Evolutionary conservation across 2,888 invertebrate genomes (phyloP).

Genomic region (Orthonychiurus folsomi): DNA sequence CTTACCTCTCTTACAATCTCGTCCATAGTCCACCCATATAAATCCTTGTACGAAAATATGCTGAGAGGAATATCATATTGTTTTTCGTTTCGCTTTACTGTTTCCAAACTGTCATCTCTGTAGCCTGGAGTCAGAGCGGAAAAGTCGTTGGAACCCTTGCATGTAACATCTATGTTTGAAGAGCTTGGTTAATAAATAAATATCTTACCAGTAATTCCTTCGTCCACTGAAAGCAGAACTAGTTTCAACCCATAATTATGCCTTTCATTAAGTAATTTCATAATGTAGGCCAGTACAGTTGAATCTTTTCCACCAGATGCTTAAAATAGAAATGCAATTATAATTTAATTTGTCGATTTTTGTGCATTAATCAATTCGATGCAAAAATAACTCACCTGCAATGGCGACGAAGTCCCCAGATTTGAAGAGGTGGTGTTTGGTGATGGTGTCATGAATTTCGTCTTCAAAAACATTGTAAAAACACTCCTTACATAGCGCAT

Average conservation of each 20-base stretch:
- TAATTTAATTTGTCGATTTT: no score
- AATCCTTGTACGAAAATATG: constrained; percentile 90
- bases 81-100: constrained; percentile 85
- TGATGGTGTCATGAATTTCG: constrained; percentile 87
- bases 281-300: constrained; percentile 87
- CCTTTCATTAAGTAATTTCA: constrained; percentile 82
- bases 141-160: no score
- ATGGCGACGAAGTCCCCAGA: constrained; percentile 74
- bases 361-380: no score
- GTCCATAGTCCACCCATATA: constrained; percentile 99
- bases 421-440: constrained; percentile 68
- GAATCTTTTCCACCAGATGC: constrained; percentile 95
- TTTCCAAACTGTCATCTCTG: constrained; percentile 91
- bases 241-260: constrained; percentile 84
- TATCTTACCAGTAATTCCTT: constrained; percentile 76
- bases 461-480: constrained; percentile 89
- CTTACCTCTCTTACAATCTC: constrained; percentile 66
- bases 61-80: constrained; percentile 90
- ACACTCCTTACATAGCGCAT: constrained; percentile 86
- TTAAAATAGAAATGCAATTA: no score
- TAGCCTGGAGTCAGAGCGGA: constrained; percentile 56
- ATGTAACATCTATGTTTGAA: neutral
- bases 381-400: no score
- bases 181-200: neutral
- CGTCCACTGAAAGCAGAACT: constrained; percentile 89